A percentile compares a stretch with the other conserved stretches of the same genome.
Evolutionary conservation across 2,888 invertebrate genomes (phyloP).

Genomic region (Plebejus melissa): DNA sequence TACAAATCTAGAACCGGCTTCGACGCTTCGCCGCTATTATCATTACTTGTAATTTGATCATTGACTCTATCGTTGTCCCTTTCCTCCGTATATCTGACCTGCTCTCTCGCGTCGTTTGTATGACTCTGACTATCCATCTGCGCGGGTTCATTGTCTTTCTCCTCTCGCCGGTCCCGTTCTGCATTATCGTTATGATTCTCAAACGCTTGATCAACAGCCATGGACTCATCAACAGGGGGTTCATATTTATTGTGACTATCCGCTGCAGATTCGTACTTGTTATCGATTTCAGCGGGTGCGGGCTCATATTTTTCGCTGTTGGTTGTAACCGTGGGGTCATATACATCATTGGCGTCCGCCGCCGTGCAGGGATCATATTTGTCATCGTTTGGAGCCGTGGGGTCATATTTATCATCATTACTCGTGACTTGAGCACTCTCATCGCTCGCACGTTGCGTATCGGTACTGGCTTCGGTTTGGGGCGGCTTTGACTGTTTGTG

Average conservation of each 20-base stretch:
- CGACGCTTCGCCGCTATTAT: not conserved
- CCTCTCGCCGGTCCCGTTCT: not conserved
- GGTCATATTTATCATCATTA: conserved; percentile 28
- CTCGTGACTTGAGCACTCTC: not conserved
- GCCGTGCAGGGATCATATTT: conserved; percentile 27
- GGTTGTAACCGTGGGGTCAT: conserved; percentile 25
- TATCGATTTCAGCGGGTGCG: not conserved
- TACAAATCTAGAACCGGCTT: conserved; percentile 44
- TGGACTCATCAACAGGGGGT: not conserved
- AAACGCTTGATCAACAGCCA: not conserved
- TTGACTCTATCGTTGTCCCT: not conserved
- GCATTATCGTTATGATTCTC: not conserved
- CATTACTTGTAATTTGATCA: conserved; percentile 19
- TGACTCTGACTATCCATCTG: conserved; percentile 32
- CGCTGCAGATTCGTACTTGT: not conserved
- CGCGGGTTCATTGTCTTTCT: conserved; percentile 24
- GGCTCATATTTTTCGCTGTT: conserved; percentile 28
- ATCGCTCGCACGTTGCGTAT: not conserved
- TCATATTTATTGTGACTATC: conserved; percentile 29
- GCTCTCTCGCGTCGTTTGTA: not conserved
- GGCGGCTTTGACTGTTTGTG: not conserved
- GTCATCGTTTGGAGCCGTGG: not conserved
- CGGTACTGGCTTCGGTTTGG: not conserved
- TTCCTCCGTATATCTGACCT: not conserved
- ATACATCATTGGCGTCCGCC: conserved; percentile 12